A percentile compares a stretch with the other conserved stretches of the same genome.
Evolutionary conservation across 53 echinoderm and acorn worm genomes (phyloP).

Genomic region (Temnopleurus reevesii): DNA sequence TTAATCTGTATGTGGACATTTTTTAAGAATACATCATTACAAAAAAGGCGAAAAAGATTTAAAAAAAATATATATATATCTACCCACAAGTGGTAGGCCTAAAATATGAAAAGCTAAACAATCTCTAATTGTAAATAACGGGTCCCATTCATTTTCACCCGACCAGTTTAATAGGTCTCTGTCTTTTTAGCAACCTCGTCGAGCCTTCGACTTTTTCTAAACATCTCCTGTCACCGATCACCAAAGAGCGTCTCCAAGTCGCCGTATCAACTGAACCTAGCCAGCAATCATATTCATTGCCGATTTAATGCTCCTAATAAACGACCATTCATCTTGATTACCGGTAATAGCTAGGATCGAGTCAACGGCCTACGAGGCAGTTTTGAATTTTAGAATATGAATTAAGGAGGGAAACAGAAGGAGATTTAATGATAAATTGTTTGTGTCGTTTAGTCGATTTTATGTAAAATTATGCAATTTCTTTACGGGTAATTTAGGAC

Average conservation of each 20-base stretch:
- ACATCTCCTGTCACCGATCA: background rate
- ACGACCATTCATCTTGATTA: slow-evolving; percentile 37
- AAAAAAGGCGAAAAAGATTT: no score
- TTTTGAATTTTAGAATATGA: background rate
- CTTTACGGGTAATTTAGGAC: no score
- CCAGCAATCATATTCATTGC: slow-evolving; percentile 23
- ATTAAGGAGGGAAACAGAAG: background rate
- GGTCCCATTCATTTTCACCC: no score
- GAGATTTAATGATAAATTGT: background rate
- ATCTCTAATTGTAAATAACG: no score
- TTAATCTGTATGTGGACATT: no score
- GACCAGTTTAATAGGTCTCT: no score
- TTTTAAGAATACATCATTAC: no score
- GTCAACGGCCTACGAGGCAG: background rate
- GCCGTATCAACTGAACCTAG: background rate
- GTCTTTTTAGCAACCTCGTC: no score
- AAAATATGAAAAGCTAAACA: no score
- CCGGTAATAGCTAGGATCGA: slow-evolving; percentile 10
- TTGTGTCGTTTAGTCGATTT: background rate
- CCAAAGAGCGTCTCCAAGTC: slow-evolving; percentile 4
- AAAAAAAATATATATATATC: no score
- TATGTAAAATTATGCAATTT: background rate
- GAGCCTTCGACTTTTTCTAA: no score
- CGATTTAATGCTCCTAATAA: slow-evolving; percentile 13
- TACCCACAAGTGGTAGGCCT: no score